These are phyloP conservation scores for Oxyruncus cristatus DNA, from an alignment of 2,113 vertebrate species.

Conservation along the genomic window DNA sequence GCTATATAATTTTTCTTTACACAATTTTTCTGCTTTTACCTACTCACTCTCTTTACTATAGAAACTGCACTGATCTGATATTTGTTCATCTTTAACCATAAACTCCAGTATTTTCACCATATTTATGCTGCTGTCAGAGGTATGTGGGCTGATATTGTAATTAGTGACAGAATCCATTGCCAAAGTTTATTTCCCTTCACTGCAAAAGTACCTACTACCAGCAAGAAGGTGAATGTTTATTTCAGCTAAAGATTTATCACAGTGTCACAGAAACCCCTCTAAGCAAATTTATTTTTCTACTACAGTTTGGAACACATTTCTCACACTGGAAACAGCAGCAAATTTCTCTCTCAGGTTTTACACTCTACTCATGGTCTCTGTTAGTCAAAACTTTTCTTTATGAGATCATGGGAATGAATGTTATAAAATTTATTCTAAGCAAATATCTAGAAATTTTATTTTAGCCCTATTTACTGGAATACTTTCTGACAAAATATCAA, in stretches of 20 bases:
- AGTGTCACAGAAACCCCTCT: not conserved
- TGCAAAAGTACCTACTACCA: not conserved
- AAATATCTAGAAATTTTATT: not conserved
- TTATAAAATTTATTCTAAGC: not conserved
- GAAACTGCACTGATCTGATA: not conserved
- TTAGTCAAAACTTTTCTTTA: not conserved
- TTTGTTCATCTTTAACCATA: not conserved
- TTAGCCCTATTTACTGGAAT: not conserved
- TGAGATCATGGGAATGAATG: not conserved
- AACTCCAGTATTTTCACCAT: not conserved
- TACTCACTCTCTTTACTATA: not conserved
- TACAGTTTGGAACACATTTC: not conserved
- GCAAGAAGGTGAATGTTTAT: not conserved
- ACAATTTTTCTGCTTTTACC: not conserved
- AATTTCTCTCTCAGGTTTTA: not conserved
- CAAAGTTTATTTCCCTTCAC: not conserved
- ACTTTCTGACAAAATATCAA: not conserved
- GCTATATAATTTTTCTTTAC: not conserved
- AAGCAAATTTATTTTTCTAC: not conserved
- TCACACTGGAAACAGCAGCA: not conserved
- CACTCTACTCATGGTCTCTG: not conserved
- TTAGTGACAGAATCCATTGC: not conserved
- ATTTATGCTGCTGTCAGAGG: not conserved
- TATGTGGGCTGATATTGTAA: not conserved
- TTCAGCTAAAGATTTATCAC: constrained; percentile 8